A percentile compares a stretch with the other conserved stretches of the same genome.
Conservation (phyloP, 2,888 invertebrate genomes). For the Microdon myrmicae region DNA sequence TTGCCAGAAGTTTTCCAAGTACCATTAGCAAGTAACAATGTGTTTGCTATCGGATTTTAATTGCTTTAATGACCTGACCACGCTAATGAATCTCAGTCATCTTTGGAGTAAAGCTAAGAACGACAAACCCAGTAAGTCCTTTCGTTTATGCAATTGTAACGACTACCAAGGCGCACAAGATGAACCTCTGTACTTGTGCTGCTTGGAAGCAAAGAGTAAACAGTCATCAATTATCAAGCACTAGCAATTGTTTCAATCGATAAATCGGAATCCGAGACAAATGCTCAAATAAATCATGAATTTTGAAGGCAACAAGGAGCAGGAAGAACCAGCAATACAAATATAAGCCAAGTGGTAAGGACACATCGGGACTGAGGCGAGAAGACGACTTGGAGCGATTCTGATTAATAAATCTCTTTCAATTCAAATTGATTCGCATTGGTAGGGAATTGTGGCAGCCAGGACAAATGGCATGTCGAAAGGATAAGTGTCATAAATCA, state of each 20-base stretch:
- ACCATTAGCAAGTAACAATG: conserved; percentile 37
- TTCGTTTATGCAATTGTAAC: conserved; percentile 1
- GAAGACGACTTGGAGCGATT: conserved; percentile 1
- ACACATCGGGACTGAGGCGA: background rate
- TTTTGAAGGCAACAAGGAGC: conserved; percentile 2
- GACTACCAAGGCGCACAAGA: too few relatives aligned
- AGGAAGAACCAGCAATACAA: background rate
- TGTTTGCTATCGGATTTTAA: conserved; percentile 41
- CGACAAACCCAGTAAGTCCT: too few relatives aligned
- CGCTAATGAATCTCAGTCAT: conserved; percentile 39
- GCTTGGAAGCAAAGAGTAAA: conserved; percentile 11
- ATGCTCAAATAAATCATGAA: conserved; percentile 34
- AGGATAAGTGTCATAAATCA: conserved; percentile 65
- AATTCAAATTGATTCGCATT: conserved; percentile 33
- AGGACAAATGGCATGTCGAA: conserved; percentile 29
- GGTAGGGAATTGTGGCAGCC: conserved; percentile 11
- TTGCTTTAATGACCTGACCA: conserved; percentile 42
- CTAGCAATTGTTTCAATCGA: conserved; percentile 33
- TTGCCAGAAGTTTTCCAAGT: conserved; percentile 40
- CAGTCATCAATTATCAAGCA: conserved; percentile 18
- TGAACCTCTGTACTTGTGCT: too few relatives aligned
- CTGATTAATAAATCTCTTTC: conserved; percentile 41
- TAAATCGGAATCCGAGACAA: conserved; percentile 23
- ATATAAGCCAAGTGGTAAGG: conserved; percentile 4
- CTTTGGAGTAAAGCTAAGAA: too few relatives aligned